Conservation (phyloP, 2,888 invertebrate species). For the Agrochola circellaris region DNA sequence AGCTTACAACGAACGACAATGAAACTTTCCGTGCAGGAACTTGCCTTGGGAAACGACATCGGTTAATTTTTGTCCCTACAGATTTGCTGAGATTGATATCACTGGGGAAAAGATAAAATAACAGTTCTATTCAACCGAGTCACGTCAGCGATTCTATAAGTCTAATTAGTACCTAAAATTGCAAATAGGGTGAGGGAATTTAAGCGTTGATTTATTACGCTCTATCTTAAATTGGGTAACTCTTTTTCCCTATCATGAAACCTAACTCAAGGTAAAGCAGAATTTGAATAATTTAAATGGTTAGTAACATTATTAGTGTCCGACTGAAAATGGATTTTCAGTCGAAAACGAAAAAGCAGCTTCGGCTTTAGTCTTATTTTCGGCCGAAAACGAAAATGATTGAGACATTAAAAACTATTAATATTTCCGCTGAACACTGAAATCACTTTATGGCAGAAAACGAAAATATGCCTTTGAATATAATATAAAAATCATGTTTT, state of each 20-base stretch:
- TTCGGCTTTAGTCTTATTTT: no score
- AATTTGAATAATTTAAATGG: constrained; percentile 7
- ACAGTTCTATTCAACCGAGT: constrained; percentile 33
- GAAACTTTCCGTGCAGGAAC: constrained; percentile 50
- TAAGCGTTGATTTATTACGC: constrained; percentile 35
- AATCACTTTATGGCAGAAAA: no score
- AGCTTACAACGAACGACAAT: constrained; percentile 51
- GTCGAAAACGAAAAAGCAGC: no score
- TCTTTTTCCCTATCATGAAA: constrained; percentile 13
- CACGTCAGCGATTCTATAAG: constrained; percentile 43
- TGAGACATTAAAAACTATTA: no score
- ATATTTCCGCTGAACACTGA: no score
- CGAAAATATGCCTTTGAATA: no score
- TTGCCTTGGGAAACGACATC: constrained; percentile 52
- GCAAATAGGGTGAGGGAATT: constrained; percentile 31
- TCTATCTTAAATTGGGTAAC: constrained; percentile 30
- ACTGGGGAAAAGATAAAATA: constrained; percentile 38
- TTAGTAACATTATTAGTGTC: not conserved
- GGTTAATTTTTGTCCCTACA: constrained; percentile 58
- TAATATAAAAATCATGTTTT: no score
- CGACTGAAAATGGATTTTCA: no score
- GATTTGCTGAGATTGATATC: constrained; percentile 50
- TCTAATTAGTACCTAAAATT: constrained; percentile 41
- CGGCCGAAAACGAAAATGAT: no score
- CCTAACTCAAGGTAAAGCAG: constrained; percentile 1